Percentiles rank a stretch among this genome's conserved stretches.
Conservation (phyloP, 2,113 vertebrate genomes). For the Crotalus tigris region DNA sequence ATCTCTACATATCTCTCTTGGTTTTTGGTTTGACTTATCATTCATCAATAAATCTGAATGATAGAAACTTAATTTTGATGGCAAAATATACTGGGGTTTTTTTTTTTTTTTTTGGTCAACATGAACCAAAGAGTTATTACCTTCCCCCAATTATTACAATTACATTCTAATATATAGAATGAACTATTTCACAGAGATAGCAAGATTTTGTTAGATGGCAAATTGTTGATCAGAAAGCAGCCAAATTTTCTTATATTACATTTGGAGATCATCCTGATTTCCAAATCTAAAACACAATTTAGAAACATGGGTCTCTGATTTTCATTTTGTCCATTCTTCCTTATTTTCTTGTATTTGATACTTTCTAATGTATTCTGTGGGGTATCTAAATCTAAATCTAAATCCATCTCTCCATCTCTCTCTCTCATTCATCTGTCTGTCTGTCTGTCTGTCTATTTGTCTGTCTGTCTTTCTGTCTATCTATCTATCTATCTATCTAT, state of each 20-base stretch:
- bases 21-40: neutral
- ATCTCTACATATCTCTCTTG: neutral
- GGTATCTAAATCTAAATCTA: neutral
- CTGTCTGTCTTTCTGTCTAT: too few relatives aligned
- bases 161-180: neutral
- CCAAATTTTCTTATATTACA: neutral
- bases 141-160: neutral
- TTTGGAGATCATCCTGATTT: neutral
- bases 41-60: neutral
- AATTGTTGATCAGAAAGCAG: neutral
- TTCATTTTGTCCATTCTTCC: neutral
- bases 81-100: neutral
- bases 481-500: neutral
- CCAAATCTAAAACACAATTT: neutral
- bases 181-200: neutral
- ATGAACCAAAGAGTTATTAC: neutral
- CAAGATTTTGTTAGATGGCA: neutral
- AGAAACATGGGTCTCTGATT: neutral
- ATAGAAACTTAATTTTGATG: neutral
- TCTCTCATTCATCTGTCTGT: too few relatives aligned
- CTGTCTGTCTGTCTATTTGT: too few relatives aligned
- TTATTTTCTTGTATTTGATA: neutral
- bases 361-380: neutral
- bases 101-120: neutral
- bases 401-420: neutral